Conservation (phyloP, 2,797 vertebrate genomes). For the Cryptoprocta ferox region DNA sequence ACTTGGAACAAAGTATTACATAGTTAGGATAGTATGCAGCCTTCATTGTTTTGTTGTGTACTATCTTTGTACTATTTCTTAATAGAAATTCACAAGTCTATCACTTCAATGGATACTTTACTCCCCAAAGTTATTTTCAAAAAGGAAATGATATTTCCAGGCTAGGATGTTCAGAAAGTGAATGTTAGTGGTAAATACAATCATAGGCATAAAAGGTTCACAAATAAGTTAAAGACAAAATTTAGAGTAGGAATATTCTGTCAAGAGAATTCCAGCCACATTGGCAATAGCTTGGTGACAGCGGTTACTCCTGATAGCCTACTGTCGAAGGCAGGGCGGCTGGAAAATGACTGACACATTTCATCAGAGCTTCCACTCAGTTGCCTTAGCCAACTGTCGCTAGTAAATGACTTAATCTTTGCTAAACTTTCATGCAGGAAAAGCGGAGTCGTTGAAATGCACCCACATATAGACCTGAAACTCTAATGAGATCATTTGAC, state of each 20-base stretch:
- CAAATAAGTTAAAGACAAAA: constrained; percentile 41
- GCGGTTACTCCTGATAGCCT: constrained; percentile 24
- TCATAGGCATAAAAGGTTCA: neutral
- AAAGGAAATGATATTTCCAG: neutral
- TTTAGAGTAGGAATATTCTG: constrained; percentile 47
- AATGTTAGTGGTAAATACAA: constrained; percentile 2
- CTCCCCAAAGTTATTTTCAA: neutral
- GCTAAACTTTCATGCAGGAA: constrained; percentile 72
- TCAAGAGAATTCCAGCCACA: constrained; percentile 49
- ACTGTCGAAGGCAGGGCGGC: constrained; percentile 42
- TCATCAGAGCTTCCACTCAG: constrained; percentile 70
- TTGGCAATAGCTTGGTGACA: constrained; percentile 32
- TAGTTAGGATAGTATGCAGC: neutral
- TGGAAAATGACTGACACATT: constrained; percentile 71
- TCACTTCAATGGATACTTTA: too few relatives aligned
- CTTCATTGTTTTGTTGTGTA: neutral
- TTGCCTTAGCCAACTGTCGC: constrained; percentile 70
- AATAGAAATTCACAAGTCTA: neutral
- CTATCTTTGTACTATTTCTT: neutral
- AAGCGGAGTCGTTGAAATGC: constrained; percentile 52
- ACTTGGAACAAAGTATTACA: neutral
- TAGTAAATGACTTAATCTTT: constrained; percentile 78
- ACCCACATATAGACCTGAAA: constrained; percentile 74
- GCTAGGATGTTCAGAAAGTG: neutral
- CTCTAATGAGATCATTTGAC: constrained; percentile 82